phyloP scores from a whole-genome alignment of 2,888 invertebrate species.

The Diaphora mendica region DNA sequence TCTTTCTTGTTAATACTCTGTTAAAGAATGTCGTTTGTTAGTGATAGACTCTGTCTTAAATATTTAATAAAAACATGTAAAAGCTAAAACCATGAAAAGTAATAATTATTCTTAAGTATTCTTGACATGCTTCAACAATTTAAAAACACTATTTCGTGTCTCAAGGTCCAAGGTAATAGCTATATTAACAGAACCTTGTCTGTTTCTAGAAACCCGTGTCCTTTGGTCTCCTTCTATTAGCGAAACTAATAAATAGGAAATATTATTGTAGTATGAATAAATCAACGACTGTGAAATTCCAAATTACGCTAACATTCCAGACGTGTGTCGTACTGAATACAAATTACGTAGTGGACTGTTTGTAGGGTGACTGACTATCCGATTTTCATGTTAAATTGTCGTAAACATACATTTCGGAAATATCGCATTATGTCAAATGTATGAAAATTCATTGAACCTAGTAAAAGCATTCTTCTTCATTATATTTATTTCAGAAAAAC shows the following conservation, averaged over 20 bases:
- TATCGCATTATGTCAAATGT: too few species aligned
- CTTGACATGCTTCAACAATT: neutral
- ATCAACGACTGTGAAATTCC: conserved; percentile 62
- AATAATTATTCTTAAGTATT: neutral
- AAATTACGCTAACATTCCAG: conserved; percentile 69
- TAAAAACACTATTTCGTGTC: neutral
- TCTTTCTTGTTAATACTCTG: neutral
- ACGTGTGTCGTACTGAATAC: conserved; percentile 61
- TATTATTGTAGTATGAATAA: conserved; percentile 36
- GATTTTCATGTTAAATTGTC: neutral
- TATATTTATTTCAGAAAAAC: neutral
- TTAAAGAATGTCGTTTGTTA: too few species aligned
- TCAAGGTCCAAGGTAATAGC: neutral
- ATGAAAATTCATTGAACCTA: neutral
- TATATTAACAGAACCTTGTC: neutral
- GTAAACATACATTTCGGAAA: neutral
- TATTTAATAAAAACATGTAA: neutral
- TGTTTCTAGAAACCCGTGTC: neutral
- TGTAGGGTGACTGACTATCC: conserved; percentile 30
- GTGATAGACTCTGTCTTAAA: too few species aligned
- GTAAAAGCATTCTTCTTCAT: neutral
- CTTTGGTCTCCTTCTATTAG: neutral
- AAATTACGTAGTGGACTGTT: conserved; percentile 53
- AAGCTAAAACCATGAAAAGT: neutral
- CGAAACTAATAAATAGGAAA: conserved; percentile 15